A percentile compares a stretch with the other conserved stretches of the same genome.
These are phyloP conservation scores for Drosophila hamatofila DNA, from an alignment of 2,888 invertebrate species.

Conservation along the genomic window DNA sequence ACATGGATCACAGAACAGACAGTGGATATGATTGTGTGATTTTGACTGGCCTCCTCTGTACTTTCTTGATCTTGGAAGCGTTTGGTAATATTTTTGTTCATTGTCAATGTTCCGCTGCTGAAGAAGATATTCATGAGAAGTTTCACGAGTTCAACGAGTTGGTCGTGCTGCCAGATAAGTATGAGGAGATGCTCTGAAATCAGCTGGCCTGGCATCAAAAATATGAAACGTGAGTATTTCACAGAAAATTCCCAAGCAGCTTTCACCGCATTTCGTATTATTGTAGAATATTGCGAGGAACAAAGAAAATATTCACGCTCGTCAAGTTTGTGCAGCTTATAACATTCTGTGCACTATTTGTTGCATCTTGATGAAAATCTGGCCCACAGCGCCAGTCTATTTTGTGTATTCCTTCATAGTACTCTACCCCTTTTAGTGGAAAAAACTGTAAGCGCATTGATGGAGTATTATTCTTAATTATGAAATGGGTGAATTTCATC, in stretches of 20 bases:
- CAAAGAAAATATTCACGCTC: constrained; percentile 47
- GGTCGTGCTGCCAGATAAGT: background rate
- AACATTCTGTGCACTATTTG: constrained; percentile 67
- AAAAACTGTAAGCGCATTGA: constrained; percentile 51
- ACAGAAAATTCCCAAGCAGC: accelerated
- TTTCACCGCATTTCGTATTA: accelerated
- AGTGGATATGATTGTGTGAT: constrained; percentile 52
- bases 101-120: constrained; percentile 64
- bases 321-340: constrained; percentile 67
- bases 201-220: constrained; percentile 71
- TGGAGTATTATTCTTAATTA: background rate
- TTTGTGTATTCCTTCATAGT: constrained; percentile 46
- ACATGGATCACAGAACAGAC: constrained; percentile 52
- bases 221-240: constrained; percentile 57
- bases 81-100: constrained; percentile 75
- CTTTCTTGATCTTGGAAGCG: constrained; percentile 45
- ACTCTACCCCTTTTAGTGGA: constrained; percentile 76
- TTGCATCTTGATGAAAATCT: constrained; percentile 60
- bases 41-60: constrained; percentile 43
- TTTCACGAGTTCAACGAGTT: constrained; percentile 62
- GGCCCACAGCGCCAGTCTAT: constrained; percentile 71
- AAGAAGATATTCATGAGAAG: constrained; percentile 69
- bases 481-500: background rate
- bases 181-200: constrained; percentile 47
- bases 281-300: constrained; percentile 46